Percentiles rank a stretch among this genome's conserved stretches.
Conservation (phyloP, 1,140 invertebrate genomes). For the Trachymyrmex cornetzi region DNA sequence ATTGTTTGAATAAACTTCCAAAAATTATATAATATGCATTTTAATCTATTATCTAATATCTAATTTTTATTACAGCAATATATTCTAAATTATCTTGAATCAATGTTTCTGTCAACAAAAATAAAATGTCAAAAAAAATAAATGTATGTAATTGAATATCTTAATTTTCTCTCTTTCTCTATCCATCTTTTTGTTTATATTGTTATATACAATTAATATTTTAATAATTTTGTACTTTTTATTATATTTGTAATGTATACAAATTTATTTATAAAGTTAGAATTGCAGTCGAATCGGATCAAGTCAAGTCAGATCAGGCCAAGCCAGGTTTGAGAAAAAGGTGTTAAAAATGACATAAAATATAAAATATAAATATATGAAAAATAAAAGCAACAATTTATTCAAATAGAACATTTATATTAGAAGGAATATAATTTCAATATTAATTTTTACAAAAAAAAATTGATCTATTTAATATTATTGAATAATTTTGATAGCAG, state of each 20-base stretch:
- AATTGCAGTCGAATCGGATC: not conserved
- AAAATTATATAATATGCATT: not conserved
- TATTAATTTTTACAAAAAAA: not conserved
- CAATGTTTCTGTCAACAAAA: not conserved
- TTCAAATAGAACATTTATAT: not conserved
- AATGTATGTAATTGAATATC: not conserved
- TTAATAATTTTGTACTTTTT: not conserved
- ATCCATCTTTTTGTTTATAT: not conserved
- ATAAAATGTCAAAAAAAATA: not conserved
- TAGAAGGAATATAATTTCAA: not conserved
- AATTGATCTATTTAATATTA: slow-evolving; percentile 7
- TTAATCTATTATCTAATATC: not conserved
- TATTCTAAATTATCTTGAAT: not conserved
- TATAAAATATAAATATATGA: not conserved
- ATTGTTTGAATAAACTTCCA: not conserved
- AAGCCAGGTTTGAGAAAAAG: not conserved
- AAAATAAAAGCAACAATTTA: slow-evolving; percentile 16
- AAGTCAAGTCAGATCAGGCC: too few relatives aligned
- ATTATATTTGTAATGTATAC: not conserved
- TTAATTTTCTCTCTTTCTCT: not conserved
- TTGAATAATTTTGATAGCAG: not conserved
- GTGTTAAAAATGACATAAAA: not conserved
- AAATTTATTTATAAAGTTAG: not conserved
- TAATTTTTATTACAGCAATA: not conserved
- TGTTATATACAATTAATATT: not conserved